phyloP scores from a whole-genome alignment of 2,888 invertebrate species.

The Adineta ricciae region DNA sequence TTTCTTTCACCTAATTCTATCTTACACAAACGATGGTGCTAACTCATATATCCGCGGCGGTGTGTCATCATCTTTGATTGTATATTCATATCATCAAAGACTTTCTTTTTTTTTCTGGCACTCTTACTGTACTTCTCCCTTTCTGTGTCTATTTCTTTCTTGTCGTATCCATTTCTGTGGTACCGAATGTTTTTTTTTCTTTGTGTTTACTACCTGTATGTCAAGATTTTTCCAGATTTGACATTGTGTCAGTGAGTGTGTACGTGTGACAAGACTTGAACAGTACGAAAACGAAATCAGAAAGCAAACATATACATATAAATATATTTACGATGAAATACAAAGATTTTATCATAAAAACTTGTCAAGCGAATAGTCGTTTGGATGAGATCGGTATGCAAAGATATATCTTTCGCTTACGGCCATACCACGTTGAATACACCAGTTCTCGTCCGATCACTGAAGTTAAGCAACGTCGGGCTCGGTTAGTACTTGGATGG shows the following conservation, averaged over 20 bases:
- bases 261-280: background rate
- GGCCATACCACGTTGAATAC: background rate
- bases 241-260: background rate
- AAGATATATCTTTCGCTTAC: background rate
- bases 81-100: background rate
- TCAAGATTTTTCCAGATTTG: background rate
- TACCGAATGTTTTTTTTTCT: background rate
- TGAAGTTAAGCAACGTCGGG: too few species aligned
- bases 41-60: background rate
- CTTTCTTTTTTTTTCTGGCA: background rate
- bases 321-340: too few species aligned
- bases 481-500: background rate
- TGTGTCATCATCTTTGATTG: background rate
- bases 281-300: background rate
- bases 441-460: background rate
- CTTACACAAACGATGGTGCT: background rate
- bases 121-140: background rate
- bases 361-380: too few species aligned
- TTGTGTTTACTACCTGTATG: background rate
- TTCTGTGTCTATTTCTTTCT: background rate
- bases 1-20: background rate
- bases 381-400: too few species aligned
- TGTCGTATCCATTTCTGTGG: background rate
- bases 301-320: too few species aligned
- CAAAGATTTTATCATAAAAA: too few species aligned